phyloP scores from a whole-genome alignment of 1,140 invertebrate genomes.

The Drepana arcuata region DNA sequence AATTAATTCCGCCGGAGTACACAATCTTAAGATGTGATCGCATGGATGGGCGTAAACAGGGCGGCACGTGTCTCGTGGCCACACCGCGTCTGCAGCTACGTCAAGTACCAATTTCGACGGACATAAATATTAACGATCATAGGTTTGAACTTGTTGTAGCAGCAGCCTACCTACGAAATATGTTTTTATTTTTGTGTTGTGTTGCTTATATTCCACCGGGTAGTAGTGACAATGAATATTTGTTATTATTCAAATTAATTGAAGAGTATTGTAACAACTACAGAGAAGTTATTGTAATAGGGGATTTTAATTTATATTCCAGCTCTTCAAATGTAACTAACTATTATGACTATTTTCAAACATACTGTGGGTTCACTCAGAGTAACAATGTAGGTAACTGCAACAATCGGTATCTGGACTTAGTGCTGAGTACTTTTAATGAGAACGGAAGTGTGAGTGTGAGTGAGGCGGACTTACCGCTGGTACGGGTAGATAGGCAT shows the following conservation, averaged over 20 bases:
- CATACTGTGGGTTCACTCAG: constrained; percentile 8
- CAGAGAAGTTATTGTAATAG: constrained; percentile 5
- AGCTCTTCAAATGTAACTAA: background rate
- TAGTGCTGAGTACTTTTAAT: constrained; percentile 11
- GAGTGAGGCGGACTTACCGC: constrained; percentile 6
- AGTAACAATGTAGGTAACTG: constrained; percentile 9
- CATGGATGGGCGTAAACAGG: too few relatives aligned
- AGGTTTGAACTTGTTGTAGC: constrained; percentile 1
- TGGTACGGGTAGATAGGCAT: constrained; percentile 7
- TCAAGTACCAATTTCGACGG: background rate
- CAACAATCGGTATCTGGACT: constrained; percentile 10
- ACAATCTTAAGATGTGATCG: too few relatives aligned
- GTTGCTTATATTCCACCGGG: constrained; percentile 12
- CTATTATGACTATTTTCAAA: constrained; percentile 8
- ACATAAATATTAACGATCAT: background rate
- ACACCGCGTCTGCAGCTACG: background rate
- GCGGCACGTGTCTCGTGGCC: background rate
- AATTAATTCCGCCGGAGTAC: too few relatives aligned
- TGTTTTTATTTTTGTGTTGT: constrained; percentile 6
- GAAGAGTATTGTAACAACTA: constrained; percentile 6
- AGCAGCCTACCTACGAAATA: background rate
- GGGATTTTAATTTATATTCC: constrained; percentile 4
- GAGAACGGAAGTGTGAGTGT: constrained; percentile 1
- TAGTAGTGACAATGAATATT: constrained; percentile 11
- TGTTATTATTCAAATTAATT: constrained; percentile 10